Conservation (phyloP, 2,888 invertebrate genomes). For the Macrosoma leucophasiata region DNA sequence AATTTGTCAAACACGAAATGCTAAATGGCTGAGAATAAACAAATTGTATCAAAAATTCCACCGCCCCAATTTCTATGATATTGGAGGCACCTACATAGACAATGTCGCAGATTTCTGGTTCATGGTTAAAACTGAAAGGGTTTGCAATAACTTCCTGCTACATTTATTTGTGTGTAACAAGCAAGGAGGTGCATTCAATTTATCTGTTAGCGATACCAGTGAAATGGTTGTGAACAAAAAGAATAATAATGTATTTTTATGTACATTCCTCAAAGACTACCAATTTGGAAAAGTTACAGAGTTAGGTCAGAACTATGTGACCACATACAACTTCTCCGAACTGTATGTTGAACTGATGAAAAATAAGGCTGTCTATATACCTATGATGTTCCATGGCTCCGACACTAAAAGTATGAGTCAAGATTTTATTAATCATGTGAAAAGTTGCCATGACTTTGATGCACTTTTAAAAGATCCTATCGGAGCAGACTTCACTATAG, state of each 20-base stretch:
- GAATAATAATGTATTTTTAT: constrained; percentile 36
- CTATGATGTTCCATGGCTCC: constrained; percentile 21
- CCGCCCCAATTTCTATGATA: constrained; percentile 53
- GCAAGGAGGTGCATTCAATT: constrained; percentile 36
- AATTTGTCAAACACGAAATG: constrained; percentile 44
- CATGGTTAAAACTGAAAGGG: constrained; percentile 46
- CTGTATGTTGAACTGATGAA: constrained; percentile 50
- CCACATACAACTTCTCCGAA: constrained; percentile 49
- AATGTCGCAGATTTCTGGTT: constrained; percentile 56
- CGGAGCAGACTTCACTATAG: constrained; percentile 56
- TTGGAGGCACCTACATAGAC: constrained; percentile 55
- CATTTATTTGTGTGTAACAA: constrained; percentile 54
- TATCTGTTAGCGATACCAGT: constrained; percentile 40
- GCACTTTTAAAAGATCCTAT: constrained; percentile 49
- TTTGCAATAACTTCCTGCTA: constrained; percentile 43
- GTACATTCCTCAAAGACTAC: constrained; percentile 34
- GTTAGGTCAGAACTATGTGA: constrained; percentile 36
- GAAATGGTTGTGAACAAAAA: constrained; percentile 42
- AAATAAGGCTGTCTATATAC: constrained; percentile 45
- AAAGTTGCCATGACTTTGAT: constrained; percentile 45
- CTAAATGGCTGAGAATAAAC: constrained; percentile 50
- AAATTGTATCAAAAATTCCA: constrained; percentile 52
- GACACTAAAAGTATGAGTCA: background rate
- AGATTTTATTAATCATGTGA: constrained; percentile 32
- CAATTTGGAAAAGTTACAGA: constrained; percentile 33